Percentiles rank a stretch among this genome's conserved stretches.
phyloP scores from a whole-genome alignment of 2,888 invertebrate species.

The Caenorhabditis virilis region DNA sequence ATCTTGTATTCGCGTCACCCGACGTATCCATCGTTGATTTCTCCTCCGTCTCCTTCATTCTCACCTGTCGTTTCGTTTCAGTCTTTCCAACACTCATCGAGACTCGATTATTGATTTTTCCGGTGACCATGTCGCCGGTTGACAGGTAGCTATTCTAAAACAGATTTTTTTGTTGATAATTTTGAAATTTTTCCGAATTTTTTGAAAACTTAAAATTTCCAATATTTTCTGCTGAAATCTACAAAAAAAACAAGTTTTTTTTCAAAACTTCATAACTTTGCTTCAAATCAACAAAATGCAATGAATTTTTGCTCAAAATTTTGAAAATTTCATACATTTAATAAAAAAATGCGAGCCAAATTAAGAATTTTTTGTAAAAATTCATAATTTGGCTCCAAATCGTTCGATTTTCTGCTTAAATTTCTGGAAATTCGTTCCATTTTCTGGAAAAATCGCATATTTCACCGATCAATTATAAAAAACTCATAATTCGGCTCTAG shows the following conservation, averaged over 20 bases:
- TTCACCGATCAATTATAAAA: too few relatives aligned
- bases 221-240: background rate
- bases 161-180: background rate
- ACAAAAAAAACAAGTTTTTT: too few relatives aligned
- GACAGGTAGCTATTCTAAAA: slow-evolving; percentile 74
- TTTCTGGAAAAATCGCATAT: too few relatives aligned
- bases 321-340: too few relatives aligned
- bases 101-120: slow-evolving; percentile 82
- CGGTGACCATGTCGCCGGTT: slow-evolving; percentile 82
- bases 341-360: too few relatives aligned
- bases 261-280: background rate
- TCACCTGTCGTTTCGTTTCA: slow-evolving; percentile 71
- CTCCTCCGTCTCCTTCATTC: slow-evolving; percentile 73
- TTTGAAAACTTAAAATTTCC: background rate
- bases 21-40: slow-evolving; percentile 70
- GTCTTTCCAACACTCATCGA: slow-evolving; percentile 72
- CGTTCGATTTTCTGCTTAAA: too few relatives aligned
- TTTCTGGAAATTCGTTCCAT: too few relatives aligned
- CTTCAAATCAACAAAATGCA: background rate
- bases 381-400: too few relatives aligned
- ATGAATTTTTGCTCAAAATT: too few relatives aligned
- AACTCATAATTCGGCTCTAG: too few relatives aligned
- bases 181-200: background rate
- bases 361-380: too few relatives aligned
- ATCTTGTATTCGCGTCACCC: slow-evolving; percentile 73